Conservation (phyloP, 2,797 vertebrate species). For the Antennarius maculatus region DNA sequence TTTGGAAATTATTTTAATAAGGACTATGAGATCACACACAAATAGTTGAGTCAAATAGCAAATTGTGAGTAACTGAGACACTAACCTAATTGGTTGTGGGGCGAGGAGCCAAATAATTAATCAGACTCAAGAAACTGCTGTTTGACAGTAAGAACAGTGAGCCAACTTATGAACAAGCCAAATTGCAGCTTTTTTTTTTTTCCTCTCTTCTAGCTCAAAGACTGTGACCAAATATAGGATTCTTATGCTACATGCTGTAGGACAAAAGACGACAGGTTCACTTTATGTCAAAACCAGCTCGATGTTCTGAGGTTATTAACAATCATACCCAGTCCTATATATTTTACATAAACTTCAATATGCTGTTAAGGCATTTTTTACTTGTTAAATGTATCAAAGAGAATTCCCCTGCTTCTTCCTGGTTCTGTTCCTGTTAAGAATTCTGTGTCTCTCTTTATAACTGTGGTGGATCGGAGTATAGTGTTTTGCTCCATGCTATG, state of each 20-base stretch:
- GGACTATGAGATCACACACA: conserved; percentile 7
- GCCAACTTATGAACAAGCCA: conserved; percentile 15
- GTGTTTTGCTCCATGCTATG: neutral
- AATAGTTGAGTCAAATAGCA: conserved; percentile 8
- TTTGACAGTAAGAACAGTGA: conserved; percentile 5
- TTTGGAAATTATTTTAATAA: conserved; percentile 21
- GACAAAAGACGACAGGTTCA: neutral
- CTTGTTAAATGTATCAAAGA: too few relatives aligned
- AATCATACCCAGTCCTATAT: neutral
- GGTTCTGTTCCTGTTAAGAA: too few relatives aligned
- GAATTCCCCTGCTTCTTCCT: too few relatives aligned
- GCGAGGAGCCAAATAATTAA: conserved; percentile 15
- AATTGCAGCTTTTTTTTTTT: neutral
- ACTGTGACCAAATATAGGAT: neutral
- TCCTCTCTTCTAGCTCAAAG: neutral
- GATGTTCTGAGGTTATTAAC: neutral
- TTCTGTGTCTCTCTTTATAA: neutral
- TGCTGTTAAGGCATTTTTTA: too few relatives aligned
- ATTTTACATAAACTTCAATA: neutral
- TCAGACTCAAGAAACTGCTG: conserved; percentile 7
- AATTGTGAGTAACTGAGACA: conserved; percentile 31
- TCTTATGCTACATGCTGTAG: neutral
- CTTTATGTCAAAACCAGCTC: neutral
- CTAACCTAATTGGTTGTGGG: conserved; percentile 15
- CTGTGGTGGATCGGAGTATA: neutral